Evolutionary conservation across 2,888 invertebrate genomes (phyloP), one percentile per base, ranked within the genome.

Genomic region (Orthosia incerta): DNA sequence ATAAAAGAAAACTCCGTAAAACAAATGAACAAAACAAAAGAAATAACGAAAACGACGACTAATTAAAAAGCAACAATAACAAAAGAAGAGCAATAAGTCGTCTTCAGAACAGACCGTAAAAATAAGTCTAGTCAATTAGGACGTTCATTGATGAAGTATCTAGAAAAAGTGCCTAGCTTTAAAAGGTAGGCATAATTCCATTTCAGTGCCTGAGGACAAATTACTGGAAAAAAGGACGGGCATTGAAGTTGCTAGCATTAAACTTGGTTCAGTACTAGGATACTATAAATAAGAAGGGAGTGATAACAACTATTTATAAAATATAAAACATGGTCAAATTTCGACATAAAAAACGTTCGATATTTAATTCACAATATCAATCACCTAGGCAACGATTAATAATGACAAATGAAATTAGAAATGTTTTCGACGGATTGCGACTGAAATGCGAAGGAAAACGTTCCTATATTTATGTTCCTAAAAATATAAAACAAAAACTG

Each of bases 41-140:
- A 53, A 68, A 68, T 45, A 65, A 71, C 12, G 4, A 63, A 60
- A 59, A 53, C n/a, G 45, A 53, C 23, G 26, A 18, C 56, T 56
- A 60, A 67, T 67, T 76, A 76, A 79, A 78, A 76, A 71, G 56
- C 71, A 76, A 80, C 60, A 80, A 67, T 57, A 68, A 65, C 31
- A 61, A 53, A 73, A 50, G 50, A 39, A 45, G 0, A 39, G 56
- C 57, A 66, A 51, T 67, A 57, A 68, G 55, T 55, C 26, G 12
- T 62, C 57, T 65, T 57, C 65, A 72, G 26, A 23, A 65, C 56
- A 1, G 50, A 18, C 53, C 16, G 55, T 77, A 63, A 69, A 80
- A 81, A 60, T 56, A 74, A 68, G 53, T 56, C 39, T 18, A 79
- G 70, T 56, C 59, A 83, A 79, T 83, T 83, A 66, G 60, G 50